Evolutionary conservation across 2,888 invertebrate genomes (phyloP).

Genomic region (Mythimna impura): DNA sequence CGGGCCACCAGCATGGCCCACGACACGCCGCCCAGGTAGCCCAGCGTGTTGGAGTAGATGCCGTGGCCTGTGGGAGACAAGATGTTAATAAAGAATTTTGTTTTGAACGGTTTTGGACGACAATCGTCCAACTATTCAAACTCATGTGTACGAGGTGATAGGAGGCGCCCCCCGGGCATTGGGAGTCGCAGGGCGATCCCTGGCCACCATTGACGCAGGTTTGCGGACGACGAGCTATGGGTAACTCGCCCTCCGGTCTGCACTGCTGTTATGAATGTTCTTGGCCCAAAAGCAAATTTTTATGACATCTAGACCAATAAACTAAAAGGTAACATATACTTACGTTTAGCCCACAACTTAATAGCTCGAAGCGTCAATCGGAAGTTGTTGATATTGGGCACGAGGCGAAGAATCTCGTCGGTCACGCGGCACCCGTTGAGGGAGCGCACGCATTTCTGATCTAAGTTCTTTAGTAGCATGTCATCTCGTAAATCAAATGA

Average conservation of each 20-base stretch:
- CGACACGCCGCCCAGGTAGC: slow-evolving; percentile 99
- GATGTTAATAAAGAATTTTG: neutral
- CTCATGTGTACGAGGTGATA: too few species aligned
- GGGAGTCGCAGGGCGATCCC: too few species aligned
- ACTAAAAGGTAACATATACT: neutral
- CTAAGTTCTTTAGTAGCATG: slow-evolving; percentile 97
- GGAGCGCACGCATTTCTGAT: slow-evolving; percentile 98
- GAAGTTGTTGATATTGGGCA: slow-evolving; percentile 98
- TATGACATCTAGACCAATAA: too few species aligned
- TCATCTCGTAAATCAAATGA: slow-evolving; percentile 97
- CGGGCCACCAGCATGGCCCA: slow-evolving; percentile 99
- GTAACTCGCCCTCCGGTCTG: too few species aligned
- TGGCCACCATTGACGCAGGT: too few species aligned
- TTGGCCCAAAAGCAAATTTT: too few species aligned
- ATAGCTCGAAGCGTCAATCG: slow-evolving; percentile 97
- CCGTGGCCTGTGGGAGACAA: slow-evolving; percentile 93
- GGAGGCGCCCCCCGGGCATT: too few species aligned
- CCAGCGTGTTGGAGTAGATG: slow-evolving; percentile 99
- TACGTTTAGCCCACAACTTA: slow-evolving; percentile 96
- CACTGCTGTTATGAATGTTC: too few species aligned
- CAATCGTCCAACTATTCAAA: too few species aligned
- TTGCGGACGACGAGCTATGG: too few species aligned
- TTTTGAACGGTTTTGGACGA: neutral
- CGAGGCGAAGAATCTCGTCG: slow-evolving; percentile 98
- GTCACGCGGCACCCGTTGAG: slow-evolving; percentile 99